Conservation (phyloP, 1,140 invertebrate species). For the Drosophila sucinea region DNA sequence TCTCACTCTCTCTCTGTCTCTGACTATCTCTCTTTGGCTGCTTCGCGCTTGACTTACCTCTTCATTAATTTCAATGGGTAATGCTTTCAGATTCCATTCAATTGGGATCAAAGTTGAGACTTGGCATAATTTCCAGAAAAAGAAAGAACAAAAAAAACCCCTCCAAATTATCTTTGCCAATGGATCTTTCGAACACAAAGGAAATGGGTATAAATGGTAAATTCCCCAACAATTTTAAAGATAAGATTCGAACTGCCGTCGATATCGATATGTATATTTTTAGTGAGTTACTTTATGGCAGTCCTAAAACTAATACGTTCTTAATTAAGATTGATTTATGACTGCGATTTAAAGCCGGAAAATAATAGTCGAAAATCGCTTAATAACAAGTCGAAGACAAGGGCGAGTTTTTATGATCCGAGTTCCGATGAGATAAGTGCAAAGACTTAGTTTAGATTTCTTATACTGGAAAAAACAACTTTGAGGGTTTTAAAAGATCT, state of each 20-base stretch:
- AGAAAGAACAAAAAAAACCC: neutral
- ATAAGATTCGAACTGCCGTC: conserved; percentile 29
- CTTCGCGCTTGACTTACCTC: conserved; percentile 32
- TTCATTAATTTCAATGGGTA: conserved; percentile 67
- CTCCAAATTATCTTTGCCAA: conserved; percentile 27
- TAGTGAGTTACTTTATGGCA: conserved; percentile 29
- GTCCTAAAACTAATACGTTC: conserved; percentile 53
- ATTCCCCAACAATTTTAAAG: conserved; percentile 12
- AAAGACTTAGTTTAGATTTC: neutral
- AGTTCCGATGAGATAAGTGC: neutral
- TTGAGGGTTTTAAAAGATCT: no score
- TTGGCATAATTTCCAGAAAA: conserved; percentile 14
- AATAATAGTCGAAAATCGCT: neutral
- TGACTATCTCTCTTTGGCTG: conserved; percentile 7
- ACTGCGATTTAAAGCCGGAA: conserved; percentile 21
- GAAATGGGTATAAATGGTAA: conserved; percentile 12
- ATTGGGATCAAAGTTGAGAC: conserved; percentile 65
- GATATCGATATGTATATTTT: neutral
- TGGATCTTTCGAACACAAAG: conserved; percentile 33
- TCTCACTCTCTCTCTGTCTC: conserved; percentile 19
- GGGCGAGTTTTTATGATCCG: neutral
- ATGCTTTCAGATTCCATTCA: neutral
- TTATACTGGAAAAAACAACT: no score
- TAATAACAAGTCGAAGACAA: neutral
- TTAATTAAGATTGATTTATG: conserved; percentile 67